These are phyloP conservation scores for Nephrotoma appendiculata DNA, from an alignment of 2,888 invertebrate species.

Conservation along the genomic window DNA sequence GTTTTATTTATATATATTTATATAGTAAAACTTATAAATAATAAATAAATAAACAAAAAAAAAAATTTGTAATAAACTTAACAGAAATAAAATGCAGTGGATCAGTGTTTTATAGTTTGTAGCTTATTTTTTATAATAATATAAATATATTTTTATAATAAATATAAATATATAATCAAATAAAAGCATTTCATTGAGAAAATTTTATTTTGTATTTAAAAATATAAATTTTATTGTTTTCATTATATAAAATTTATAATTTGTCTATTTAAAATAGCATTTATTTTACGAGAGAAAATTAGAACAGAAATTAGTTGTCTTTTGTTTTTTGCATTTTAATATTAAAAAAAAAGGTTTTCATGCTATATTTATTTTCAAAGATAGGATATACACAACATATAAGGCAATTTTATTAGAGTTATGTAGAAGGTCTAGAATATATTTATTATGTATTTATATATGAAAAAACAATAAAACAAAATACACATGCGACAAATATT, in stretches of 20 bases:
- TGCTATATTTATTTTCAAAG: neutral
- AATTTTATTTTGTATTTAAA: neutral
- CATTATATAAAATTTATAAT: neutral
- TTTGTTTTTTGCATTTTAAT: neutral
- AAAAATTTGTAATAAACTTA: neutral
- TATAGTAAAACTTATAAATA: slow-evolving; percentile 5
- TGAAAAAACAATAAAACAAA: neutral
- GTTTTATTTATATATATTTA: neutral
- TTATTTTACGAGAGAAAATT: neutral
- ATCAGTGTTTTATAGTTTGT: slow-evolving; percentile 21
- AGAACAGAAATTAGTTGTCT: neutral
- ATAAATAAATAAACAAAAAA: slow-evolving; percentile 7
- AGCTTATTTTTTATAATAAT: slow-evolving; percentile 13
- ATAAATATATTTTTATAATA: slow-evolving; percentile 6
- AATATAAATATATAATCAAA: neutral
- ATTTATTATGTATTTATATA: neutral
- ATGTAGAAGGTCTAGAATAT: neutral
- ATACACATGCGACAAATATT: neutral
- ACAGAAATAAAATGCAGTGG: slow-evolving; percentile 17
- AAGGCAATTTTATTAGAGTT: neutral
- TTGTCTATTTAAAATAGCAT: neutral
- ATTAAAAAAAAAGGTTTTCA: neutral
- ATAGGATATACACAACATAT: neutral
- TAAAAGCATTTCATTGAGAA: slow-evolving; percentile 11
- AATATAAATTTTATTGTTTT: neutral